Conservation (phyloP, 2,797 vertebrate genomes). For the Gymnothorax javanicus region DNA sequence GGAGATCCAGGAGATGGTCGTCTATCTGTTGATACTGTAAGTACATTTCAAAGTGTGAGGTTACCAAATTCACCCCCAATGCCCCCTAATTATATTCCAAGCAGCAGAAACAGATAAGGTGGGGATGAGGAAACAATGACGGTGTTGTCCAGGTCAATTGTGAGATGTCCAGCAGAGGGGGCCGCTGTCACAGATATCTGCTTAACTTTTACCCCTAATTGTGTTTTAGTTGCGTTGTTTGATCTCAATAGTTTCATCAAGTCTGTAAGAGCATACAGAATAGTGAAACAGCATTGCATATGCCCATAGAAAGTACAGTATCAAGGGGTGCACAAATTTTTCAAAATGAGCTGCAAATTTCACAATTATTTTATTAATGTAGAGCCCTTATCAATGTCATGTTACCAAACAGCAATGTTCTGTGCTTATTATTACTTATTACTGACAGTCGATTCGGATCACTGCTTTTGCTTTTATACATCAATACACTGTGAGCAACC, state of each 20-base stretch:
- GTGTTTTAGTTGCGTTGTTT: neutral
- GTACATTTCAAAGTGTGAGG: constrained; percentile 36
- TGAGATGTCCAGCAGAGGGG: constrained; percentile 35
- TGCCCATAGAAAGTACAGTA: neutral
- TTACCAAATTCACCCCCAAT: constrained; percentile 62
- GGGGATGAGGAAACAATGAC: constrained; percentile 65
- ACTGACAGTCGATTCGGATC: neutral
- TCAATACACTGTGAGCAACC: neutral
- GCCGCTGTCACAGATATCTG: constrained; percentile 56
- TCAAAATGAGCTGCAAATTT: neutral
- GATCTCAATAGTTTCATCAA: neutral
- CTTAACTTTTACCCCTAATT: constrained; percentile 39
- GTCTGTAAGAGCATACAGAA: neutral
- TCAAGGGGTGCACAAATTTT: neutral
- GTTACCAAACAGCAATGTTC: neutral
- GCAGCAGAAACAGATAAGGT: constrained; percentile 54
- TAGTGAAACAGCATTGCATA: neutral
- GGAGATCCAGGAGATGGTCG: neutral
- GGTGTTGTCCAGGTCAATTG: constrained; percentile 47
- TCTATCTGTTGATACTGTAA: constrained; percentile 6
- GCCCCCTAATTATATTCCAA: constrained; percentile 58
- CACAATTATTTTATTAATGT: neutral
- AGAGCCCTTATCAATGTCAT: neutral
- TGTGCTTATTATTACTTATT: neutral
- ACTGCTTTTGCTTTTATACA: neutral